Base-by-base conservation (phyloP, 2,113 vertebrate genomes). In the Barnardius zonarius region DNA sequence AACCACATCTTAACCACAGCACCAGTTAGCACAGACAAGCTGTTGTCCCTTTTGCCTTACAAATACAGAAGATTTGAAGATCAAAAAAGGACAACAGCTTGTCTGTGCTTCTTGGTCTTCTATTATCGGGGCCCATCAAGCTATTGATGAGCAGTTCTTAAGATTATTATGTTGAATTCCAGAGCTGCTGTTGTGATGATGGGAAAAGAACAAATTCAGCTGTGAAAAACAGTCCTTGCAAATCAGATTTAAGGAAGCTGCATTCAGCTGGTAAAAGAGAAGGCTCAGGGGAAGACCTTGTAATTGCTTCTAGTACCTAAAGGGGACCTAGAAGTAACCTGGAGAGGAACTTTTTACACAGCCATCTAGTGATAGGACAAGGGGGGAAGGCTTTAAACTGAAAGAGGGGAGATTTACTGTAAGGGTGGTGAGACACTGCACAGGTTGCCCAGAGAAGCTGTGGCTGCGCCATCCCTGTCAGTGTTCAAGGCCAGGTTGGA, bases 61-160 rank as follows among this genome's bases (percentile, higher is more conserved):
- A 59, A 35, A 59, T 59, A 24, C 11, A 24, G 57, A 75, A 64
- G 41, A 72, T 49, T 37, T 68, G 54, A 72, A 84, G 57, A 67
- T n/a, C 66, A 84, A 4, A 27, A 72, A 43, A 67, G 54, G 52
- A 41, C 46, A 86, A 15, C 3, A 37, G 14, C 20, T 44, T 51
- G 31, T 37, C 55, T 51, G 39, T 7, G 2, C 19, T 87, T n/a
- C 2, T 5, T 31, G 63, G 5, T 44, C 44, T 74, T 28, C 4
- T 0, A 30, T 54, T 1, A 0, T 33, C 8, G 2, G 20, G 22
- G 28, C 10, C 57, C 46, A 63, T 70, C 82, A 67, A 15, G 11
- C 59, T 44, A 70, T 30, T 37, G 43, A 70, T 46, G 25, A 87
- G 41, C 30, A 7, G 0, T 3, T 91, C 83, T 76, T 31, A 62